Conservation (phyloP, 2,888 invertebrate genomes). For the Pelosia muscerda region DNA sequence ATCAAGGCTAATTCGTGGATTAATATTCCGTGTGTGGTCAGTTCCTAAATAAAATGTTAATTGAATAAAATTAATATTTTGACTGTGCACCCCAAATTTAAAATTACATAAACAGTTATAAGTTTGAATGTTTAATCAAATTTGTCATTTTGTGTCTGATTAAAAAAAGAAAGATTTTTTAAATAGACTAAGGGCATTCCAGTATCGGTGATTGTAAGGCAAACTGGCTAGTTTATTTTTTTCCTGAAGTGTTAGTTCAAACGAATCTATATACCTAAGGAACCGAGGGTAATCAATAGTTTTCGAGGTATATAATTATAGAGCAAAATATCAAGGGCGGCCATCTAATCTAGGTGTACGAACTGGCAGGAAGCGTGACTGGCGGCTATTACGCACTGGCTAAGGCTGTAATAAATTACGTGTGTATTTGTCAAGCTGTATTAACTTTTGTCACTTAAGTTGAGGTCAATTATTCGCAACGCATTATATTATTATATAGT, state of each 20-base stretch:
- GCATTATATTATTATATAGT: too few relatives aligned
- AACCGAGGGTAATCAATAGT: slow-evolving; percentile 65
- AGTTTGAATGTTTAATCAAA: not conserved
- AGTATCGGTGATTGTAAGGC: slow-evolving; percentile 27
- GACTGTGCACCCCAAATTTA: slow-evolving; percentile 56
- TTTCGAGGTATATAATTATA: slow-evolving; percentile 59
- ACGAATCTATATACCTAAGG: slow-evolving; percentile 59
- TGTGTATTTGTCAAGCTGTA: not conserved
- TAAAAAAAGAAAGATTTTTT: not conserved
- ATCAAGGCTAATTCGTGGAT: slow-evolving; percentile 81
- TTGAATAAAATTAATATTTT: slow-evolving; percentile 78
- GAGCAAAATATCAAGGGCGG: slow-evolving; percentile 59
- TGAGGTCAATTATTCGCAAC: not conserved
- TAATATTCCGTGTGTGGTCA: slow-evolving; percentile 75
- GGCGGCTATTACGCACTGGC: slow-evolving; percentile 43
- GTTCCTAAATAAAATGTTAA: slow-evolving; percentile 79
- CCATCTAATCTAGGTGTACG: slow-evolving; percentile 44
- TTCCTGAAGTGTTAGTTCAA: slow-evolving; percentile 55
- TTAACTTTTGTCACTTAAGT: not conserved
- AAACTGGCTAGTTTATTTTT: slow-evolving; percentile 37
- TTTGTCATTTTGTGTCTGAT: not conserved
- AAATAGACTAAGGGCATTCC: slow-evolving; percentile 30
- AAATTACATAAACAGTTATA: slow-evolving; percentile 56
- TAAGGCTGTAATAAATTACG: slow-evolving; percentile 5
- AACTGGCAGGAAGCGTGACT: slow-evolving; percentile 64